phyloP scores from a whole-genome alignment of 2,888 invertebrate genomes.

The Torymus aiolomorphi region DNA sequence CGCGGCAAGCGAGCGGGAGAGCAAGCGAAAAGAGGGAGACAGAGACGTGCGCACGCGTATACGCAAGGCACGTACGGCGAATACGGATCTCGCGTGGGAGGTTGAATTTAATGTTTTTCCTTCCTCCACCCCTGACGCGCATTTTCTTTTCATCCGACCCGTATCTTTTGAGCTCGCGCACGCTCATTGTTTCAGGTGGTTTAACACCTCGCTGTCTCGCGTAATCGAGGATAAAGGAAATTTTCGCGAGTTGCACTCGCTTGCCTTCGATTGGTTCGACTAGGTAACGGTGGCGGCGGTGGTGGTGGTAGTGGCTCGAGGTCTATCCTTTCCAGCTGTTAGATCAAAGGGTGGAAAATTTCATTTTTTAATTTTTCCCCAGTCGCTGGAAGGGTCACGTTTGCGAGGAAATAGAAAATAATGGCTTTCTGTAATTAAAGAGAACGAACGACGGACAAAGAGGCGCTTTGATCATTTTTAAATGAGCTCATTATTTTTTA shows the following conservation, averaged over 20 bases:
- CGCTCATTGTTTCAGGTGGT: constrained; percentile 8
- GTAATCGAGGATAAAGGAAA: neutral
- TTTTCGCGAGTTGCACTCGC: too few species aligned
- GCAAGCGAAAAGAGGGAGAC: neutral
- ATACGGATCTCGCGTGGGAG: constrained; percentile 34
- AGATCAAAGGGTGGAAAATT: too few species aligned
- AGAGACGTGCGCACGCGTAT: constrained; percentile 11
- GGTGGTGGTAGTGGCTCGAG: too few species aligned
- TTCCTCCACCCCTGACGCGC: neutral
- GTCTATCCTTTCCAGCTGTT: too few species aligned
- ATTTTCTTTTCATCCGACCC: too few species aligned
- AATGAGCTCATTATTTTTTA: neutral
- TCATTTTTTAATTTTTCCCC: too few species aligned
- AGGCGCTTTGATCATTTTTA: neutral
- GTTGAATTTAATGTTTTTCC: constrained; percentile 40
- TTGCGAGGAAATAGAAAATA: too few species aligned
- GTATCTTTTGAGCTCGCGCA: constrained; percentile 17
- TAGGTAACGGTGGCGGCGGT: too few species aligned
- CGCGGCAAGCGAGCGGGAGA: constrained; percentile 17
- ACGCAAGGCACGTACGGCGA: constrained; percentile 24
- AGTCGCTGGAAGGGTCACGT: too few species aligned
- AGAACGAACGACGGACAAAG: too few species aligned
- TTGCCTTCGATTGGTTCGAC: too few species aligned
- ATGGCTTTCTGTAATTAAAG: too few species aligned
- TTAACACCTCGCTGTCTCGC: constrained; percentile 1